These are phyloP conservation scores for Helicorthomorpha holstii DNA, from an alignment of 1,140 invertebrate genomes.

Conservation along the genomic window DNA sequence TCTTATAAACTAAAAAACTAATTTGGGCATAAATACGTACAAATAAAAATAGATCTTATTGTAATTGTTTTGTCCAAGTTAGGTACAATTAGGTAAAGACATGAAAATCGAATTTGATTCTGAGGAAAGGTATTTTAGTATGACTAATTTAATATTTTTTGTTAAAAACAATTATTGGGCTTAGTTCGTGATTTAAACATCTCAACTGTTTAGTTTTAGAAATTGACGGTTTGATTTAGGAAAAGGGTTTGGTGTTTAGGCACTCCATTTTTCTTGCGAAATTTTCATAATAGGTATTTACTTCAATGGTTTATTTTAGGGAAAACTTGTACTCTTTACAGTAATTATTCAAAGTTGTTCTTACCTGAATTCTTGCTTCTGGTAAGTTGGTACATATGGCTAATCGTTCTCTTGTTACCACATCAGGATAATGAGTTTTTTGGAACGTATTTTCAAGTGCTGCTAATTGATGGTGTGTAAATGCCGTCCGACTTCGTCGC, in stretches of 20 bases:
- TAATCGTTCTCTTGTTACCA: conserved; percentile 17
- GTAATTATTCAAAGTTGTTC: not conserved
- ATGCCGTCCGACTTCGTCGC: conserved; percentile 17
- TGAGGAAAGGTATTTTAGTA: not conserved
- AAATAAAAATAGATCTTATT: not conserved
- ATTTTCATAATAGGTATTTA: no score
- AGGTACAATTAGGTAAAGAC: not conserved
- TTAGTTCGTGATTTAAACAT: not conserved
- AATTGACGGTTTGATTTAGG: not conserved
- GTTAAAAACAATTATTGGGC: no score
- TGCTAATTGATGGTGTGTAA: conserved; percentile 17
- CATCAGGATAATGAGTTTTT: conserved; percentile 20
- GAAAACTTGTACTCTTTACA: no score
- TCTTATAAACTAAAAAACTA: not conserved
- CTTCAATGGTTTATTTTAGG: no score
- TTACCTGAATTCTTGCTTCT: conserved; percentile 20
- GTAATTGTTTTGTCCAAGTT: not conserved
- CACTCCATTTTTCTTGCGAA: no score
- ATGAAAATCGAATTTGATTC: not conserved
- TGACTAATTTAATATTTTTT: not conserved
- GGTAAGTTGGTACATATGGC: conserved; percentile 17
- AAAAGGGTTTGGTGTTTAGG: not conserved
- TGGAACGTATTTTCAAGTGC: conserved; percentile 16
- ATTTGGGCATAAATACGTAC: not conserved
- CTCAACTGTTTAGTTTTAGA: not conserved